Evolutionary conservation across 2,113 vertebrate species (phyloP).

Genomic region (Hystrix cristata): DNA sequence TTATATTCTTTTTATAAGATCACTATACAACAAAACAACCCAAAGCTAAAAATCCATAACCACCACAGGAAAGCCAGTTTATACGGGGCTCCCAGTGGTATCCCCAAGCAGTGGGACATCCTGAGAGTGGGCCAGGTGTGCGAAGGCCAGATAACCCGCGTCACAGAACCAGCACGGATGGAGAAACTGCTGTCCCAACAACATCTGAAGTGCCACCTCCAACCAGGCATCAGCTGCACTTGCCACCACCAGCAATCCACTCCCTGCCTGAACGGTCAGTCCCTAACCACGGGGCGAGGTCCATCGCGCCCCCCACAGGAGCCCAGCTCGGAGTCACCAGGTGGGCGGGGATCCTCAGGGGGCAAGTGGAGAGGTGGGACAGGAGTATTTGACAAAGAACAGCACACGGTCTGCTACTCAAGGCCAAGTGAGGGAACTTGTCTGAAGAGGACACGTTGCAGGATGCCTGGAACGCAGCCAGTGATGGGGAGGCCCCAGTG

Average conservation of each 20-base stretch:
- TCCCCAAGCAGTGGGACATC: not conserved
- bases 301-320: too few relatives aligned
- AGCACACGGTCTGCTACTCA: not conserved
- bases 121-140: too few relatives aligned
- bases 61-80: not conserved
- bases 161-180: not conserved
- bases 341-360: too few relatives aligned
- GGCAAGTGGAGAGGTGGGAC: not conserved
- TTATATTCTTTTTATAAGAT: not conserved
- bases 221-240: not conserved
- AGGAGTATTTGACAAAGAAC: not conserved
- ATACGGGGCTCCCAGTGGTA: not conserved
- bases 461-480: not conserved
- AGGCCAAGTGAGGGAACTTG: not conserved
- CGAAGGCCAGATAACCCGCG: not conserved
- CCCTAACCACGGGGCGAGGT: not conserved
- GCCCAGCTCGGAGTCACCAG: not conserved
- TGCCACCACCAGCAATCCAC: not conserved
- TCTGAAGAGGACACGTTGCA: not conserved
- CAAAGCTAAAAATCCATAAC: slow-evolving; percentile 18
- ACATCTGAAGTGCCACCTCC: not conserved
- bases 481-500: not conserved
- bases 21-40: not conserved
- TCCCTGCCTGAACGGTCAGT: not conserved
- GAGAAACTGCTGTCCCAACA: not conserved